Evolutionary conservation across 2,797 vertebrate species (phyloP).

Genomic region (Hypotaenidia philippensis): DNA sequence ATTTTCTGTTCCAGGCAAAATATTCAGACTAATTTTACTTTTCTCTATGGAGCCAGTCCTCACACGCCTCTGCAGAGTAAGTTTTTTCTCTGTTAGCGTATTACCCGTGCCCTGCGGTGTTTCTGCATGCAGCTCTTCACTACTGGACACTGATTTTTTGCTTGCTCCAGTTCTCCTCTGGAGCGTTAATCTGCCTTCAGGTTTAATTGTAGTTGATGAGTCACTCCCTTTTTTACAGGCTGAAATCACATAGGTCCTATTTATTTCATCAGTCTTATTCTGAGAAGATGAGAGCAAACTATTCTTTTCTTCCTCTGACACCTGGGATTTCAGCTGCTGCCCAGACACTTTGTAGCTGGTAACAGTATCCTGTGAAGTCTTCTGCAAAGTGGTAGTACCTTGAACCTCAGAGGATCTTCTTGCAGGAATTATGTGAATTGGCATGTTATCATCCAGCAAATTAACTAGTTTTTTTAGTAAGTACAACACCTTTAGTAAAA

Average conservation of each 20-base stretch:
- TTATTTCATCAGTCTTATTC: constrained; percentile 76
- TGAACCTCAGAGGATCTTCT: background rate
- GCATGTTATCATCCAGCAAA: constrained; percentile 61
- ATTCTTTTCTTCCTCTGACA: constrained; percentile 29
- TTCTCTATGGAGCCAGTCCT: constrained; percentile 76
- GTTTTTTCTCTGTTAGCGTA: constrained; percentile 70
- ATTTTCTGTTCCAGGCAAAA: background rate
- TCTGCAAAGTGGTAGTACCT: background rate
- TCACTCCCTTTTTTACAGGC: constrained; percentile 72
- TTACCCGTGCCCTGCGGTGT: constrained; percentile 38
- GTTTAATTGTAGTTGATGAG: background rate
- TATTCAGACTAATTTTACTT: background rate
- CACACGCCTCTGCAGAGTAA: constrained; percentile 80
- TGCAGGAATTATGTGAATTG: background rate
- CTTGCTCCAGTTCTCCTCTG: constrained; percentile 82
- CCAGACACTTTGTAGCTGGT: background rate
- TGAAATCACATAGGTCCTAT: constrained; percentile 87
- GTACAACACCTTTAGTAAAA: background rate
- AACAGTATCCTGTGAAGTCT: background rate
- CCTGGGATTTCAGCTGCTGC: background rate
- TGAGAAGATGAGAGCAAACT: constrained; percentile 35
- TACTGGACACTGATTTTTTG: constrained; percentile 45
- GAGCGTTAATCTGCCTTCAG: constrained; percentile 78
- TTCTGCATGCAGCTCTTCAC: constrained; percentile 45
- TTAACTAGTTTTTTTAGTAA: background rate